A percentile compares a stretch with the other conserved stretches of the same genome.
These are phyloP conservation scores for Hofmannophila pseudospretella DNA, from an alignment of 2,888 invertebrate species.

Conservation along the genomic window DNA sequence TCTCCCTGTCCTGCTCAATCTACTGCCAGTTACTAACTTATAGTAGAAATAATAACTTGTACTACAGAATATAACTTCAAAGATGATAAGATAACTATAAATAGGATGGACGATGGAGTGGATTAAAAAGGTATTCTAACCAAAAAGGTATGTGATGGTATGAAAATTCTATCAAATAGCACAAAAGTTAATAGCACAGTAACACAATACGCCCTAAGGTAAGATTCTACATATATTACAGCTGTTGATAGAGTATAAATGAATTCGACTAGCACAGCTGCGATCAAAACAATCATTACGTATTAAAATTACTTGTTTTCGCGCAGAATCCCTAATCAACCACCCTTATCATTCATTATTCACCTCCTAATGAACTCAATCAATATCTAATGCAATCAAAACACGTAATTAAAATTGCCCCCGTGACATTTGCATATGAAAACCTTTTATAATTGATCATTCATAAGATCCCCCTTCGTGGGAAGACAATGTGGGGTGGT, in stretches of 20 bases:
- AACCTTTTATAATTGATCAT: conserved; percentile 70
- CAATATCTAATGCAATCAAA: conserved; percentile 70
- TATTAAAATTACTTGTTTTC: conserved; percentile 14
- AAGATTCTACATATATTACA: no score
- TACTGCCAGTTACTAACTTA: no score
- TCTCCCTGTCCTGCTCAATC: no score
- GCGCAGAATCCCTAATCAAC: conserved; percentile 33
- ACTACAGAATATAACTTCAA: no score
- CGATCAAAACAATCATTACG: conserved; percentile 12
- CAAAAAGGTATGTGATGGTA: no score
- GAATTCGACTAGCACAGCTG: background rate
- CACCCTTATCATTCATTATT: conserved; percentile 11
- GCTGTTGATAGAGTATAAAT: background rate
- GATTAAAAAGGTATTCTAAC: no score
- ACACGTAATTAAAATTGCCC: conserved; percentile 69
- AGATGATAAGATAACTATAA: no score
- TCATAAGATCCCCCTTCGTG: conserved; percentile 23
- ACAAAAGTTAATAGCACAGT: no score
- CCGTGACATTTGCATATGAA: conserved; percentile 72
- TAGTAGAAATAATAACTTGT: no score
- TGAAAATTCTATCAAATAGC: no score
- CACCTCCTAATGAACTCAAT: conserved; percentile 50
- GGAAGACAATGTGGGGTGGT: conserved; percentile 39
- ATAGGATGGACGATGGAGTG: no score
- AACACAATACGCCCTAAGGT: no score